These are phyloP conservation scores for Mechanitis messenoides DNA, from an alignment of 2,888 invertebrate genomes.

Conservation along the genomic window DNA sequence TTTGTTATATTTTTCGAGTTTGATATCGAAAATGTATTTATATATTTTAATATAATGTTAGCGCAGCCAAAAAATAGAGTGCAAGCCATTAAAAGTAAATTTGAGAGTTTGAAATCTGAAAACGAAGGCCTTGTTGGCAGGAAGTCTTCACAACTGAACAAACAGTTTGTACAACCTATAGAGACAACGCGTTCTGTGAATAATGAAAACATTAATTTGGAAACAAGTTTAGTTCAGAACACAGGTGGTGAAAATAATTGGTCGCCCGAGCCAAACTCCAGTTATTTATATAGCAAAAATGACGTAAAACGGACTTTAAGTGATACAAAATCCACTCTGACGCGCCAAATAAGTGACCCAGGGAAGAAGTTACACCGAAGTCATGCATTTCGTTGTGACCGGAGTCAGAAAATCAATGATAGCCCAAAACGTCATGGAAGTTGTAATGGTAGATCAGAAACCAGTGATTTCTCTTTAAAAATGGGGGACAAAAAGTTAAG, in stretches of 20 bases:
- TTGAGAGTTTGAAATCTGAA: constrained; percentile 72
- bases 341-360: constrained; percentile 70
- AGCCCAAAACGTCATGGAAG: constrained; percentile 60
- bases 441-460: constrained; percentile 60
- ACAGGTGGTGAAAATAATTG: constrained; percentile 24
- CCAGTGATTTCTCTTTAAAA: constrained; percentile 53
- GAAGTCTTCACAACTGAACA: constrained; percentile 19
- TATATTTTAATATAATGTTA: constrained; percentile 62
- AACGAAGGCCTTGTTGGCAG: constrained; percentile 38
- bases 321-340: constrained; percentile 53
- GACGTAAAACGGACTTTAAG: constrained; percentile 50
- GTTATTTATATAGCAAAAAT: constrained; percentile 58
- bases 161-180: constrained; percentile 15
- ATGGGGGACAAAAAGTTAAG: constrained; percentile 59
- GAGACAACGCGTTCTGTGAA: constrained; percentile 10
- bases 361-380: constrained; percentile 76
- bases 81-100: constrained; percentile 80
- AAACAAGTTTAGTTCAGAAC: constrained; percentile 16
- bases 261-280: constrained; percentile 50
- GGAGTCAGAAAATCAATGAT: constrained; percentile 53
- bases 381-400: constrained; percentile 77
- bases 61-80: constrained; percentile 74
- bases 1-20: constrained; percentile 5
- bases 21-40: constrained; percentile 48
- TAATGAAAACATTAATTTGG: constrained; percentile 26